Percentiles rank a stretch among this genome's conserved stretches.
These are phyloP conservation scores for Malacoraja senta DNA, from an alignment of 2,797 vertebrate genomes.

Conservation along the genomic window DNA sequence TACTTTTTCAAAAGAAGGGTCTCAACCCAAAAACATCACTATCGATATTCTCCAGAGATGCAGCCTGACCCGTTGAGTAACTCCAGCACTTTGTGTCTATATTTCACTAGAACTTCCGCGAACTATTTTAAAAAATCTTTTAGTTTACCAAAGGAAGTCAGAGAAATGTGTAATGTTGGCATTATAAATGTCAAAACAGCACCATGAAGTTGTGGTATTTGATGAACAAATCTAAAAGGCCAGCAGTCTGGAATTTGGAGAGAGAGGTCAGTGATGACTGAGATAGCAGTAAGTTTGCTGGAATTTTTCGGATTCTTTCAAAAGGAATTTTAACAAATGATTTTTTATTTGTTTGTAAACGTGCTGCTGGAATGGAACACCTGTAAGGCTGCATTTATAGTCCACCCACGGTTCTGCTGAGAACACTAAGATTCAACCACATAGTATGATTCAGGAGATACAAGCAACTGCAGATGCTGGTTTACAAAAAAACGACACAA, in stretches of 20 bases:
- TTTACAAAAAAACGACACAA: too few relatives aligned
- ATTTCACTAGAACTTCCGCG: too few relatives aligned
- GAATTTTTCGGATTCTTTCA: background rate
- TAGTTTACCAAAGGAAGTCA: background rate
- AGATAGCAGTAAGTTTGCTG: background rate
- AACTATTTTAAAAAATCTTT: too few relatives aligned
- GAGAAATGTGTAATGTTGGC: background rate
- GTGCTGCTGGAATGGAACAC: background rate
- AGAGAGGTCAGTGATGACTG: background rate
- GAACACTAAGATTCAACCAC: background rate
- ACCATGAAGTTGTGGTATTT: background rate
- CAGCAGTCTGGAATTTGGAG: background rate
- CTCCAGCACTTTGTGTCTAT: too few relatives aligned
- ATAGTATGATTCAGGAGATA: background rate
- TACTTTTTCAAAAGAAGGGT: too few relatives aligned
- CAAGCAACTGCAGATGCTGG: too few relatives aligned
- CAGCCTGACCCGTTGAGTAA: too few relatives aligned
- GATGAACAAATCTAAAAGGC: background rate
- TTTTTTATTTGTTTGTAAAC: background rate
- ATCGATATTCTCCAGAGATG: too few relatives aligned
- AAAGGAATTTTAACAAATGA: background rate
- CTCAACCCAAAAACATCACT: too few relatives aligned
- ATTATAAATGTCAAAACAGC: background rate
- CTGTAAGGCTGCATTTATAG: background rate
- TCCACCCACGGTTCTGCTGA: background rate